Base-by-base conservation (phyloP, 2,888 invertebrate genomes). In the Pardosa pseudoannulata region DNA sequence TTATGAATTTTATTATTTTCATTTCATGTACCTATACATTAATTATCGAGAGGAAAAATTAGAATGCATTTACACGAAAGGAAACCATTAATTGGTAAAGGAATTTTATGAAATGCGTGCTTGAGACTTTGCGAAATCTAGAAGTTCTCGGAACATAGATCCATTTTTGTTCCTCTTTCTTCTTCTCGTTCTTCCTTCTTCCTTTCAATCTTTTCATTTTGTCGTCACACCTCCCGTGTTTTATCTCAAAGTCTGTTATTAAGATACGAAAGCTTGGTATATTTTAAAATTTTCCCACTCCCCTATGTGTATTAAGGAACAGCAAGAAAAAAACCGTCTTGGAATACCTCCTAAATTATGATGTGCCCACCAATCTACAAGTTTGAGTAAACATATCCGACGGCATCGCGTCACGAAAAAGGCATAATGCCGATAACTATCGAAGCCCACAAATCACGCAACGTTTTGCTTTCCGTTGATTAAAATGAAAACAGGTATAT, bases 391-490 rank as follows among this genome's bases (percentile, higher is more conserved):
- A 56, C 56, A 56, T 1, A 56, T 3, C 23, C 56, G 19, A 23
- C 11, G 23, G 19, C 56, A 56, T 23, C 56, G 28, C 19, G 29
- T 67, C 73, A 80, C 80, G 80, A 50, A 73, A 67, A 73, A 65
- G 7, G 71, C 46, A 80, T 73, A 73, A 80, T 72, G 50, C 31
- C 64, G 80, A 80, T 80, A 80, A 73, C 62, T 65, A 80, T 80
- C 80, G 73, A 67, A 29, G 11, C 13, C 41, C 62, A 80, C 80
- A 71, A 80, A 80, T 80, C 80, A 80, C 73, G 72, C 65, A 19
- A 70, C 23, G 23, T 65, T 71, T 28, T 32, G 9, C 28, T 39
- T 79, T 32, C 13, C 62, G 16, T 46, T 1, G 62, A 70, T 65
- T 62, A 56, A 36, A 62, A 36, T 39, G 11, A 62, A 50, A 64